Conservation (phyloP, 2,888 invertebrate species). For the Lasioglossum oenotherae region DNA sequence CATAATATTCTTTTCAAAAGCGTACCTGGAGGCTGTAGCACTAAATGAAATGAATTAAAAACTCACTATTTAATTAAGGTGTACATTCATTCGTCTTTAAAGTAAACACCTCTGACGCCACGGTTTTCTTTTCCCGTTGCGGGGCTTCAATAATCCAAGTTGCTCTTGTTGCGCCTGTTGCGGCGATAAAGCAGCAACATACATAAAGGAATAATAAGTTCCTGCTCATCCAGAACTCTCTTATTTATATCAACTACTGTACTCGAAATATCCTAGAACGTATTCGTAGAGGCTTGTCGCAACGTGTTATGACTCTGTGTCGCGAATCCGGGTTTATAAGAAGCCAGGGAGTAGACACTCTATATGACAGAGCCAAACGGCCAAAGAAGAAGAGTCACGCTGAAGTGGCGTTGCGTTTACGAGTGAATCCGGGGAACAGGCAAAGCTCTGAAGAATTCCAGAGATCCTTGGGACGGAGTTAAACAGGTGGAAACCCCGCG, state of each 20-base stretch:
- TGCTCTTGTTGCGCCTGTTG: not conserved
- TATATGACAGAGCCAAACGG: not conserved
- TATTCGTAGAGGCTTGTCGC: not conserved
- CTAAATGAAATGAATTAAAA: not conserved
- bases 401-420: constrained; percentile 20
- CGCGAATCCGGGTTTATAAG: not conserved
- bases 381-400: constrained; percentile 2
- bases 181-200: not conserved
- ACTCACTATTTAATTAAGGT: not conserved
- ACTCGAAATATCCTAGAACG: not conserved
- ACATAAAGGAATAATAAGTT: not conserved
- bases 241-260: not conserved
- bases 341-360: not conserved
- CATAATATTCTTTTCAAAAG: not conserved
- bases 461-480: constrained; percentile 18
- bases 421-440: not conserved
- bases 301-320: not conserved
- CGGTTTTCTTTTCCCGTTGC: not conserved
- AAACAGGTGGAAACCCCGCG: constrained; percentile 20
- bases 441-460: not conserved
- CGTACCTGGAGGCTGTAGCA: not conserved
- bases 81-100: not conserved
- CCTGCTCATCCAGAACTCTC: not conserved
- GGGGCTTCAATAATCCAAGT: not conserved
- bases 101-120: too few relatives aligned